A percentile compares a stretch with the other conserved stretches of the same genome.
phyloP scores from a whole-genome alignment of 2,797 vertebrate species.

The Trachops cirrhosus region DNA sequence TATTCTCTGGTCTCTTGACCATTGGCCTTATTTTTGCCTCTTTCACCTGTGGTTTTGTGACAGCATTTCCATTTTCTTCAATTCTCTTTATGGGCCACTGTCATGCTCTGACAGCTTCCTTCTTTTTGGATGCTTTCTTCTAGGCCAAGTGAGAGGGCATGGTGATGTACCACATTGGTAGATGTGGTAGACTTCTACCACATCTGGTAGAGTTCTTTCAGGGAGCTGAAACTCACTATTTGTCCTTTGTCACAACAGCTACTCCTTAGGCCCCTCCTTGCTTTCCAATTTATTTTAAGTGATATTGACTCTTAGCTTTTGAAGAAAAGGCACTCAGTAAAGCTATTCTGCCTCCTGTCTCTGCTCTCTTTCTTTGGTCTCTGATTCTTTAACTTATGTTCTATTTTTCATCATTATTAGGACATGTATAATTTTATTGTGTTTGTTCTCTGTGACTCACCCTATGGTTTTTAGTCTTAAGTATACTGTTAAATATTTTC shows the following conservation, averaged over 20 bases:
- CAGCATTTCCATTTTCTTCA: conserved; percentile 86
- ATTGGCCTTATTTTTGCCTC: conserved; percentile 85
- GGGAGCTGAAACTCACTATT: neutral
- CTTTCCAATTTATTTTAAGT: neutral
- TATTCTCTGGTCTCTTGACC: conserved; percentile 84
- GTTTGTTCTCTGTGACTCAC: neutral
- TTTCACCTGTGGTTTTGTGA: conserved; percentile 80
- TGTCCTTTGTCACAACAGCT: neutral
- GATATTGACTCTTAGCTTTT: neutral
- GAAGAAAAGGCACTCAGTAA: neutral
- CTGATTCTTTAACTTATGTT: neutral
- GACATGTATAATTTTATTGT: neutral
- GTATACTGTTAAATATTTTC: neutral
- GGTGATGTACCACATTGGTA: neutral
- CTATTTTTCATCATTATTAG: neutral
- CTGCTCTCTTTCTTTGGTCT: neutral
- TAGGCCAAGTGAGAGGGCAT: neutral
- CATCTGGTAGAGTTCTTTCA: neutral
- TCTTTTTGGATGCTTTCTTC: neutral
- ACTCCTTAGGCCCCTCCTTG: neutral
- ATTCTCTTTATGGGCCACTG: conserved; percentile 88
- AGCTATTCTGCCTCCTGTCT: neutral
- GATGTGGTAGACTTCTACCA: neutral
- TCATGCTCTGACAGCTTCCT: conserved; percentile 78
- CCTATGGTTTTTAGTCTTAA: neutral